Conservation (phyloP, 2,113 vertebrate species). For the Oreochromis spilurus region DNA sequence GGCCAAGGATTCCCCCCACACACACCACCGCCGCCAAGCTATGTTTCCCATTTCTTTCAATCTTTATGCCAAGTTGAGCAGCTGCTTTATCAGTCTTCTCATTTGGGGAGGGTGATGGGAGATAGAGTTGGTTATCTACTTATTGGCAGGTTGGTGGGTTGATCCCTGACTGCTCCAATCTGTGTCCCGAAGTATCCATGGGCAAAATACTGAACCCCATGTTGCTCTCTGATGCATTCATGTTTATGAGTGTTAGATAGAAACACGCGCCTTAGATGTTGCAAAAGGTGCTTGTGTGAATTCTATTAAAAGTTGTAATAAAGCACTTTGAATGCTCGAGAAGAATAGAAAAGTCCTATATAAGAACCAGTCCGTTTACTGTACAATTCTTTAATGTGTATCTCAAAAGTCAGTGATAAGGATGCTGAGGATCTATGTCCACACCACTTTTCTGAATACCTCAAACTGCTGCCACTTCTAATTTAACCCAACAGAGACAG, state of each 20-base stretch:
- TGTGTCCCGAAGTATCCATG: background rate
- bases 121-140: background rate
- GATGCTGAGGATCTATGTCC: background rate
- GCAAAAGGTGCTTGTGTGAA: background rate
- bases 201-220: background rate
- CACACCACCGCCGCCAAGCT: background rate
- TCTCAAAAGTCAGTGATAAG: background rate
- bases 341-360: background rate
- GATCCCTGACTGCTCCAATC: background rate
- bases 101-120: background rate
- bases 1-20: background rate
- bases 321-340: background rate
- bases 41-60: background rate
- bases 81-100: background rate
- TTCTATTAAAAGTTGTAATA: background rate
- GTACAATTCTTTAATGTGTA: background rate
- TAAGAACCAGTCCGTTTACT: background rate
- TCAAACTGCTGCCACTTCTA: background rate
- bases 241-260: background rate
- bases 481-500: background rate
- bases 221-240: background rate
- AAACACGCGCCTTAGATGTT: background rate
- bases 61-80: background rate
- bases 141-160: background rate
- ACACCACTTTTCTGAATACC: background rate